Percentiles rank a stretch among this genome's conserved stretches.
These are phyloP conservation scores for Sebastes cheni DNA, from an alignment of 2,797 vertebrate genomes.

Conservation along the genomic window DNA sequence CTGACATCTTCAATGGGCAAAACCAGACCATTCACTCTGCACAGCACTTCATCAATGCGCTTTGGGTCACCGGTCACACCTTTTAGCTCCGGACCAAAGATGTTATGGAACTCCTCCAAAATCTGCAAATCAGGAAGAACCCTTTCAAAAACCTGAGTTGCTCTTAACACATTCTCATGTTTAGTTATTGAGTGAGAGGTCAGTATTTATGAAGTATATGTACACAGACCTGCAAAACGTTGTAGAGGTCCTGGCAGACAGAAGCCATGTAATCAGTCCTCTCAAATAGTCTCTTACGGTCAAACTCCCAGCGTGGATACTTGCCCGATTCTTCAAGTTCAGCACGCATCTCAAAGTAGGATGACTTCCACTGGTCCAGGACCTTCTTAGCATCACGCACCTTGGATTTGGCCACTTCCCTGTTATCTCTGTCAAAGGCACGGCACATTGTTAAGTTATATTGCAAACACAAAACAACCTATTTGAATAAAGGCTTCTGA, in stretches of 20 bases:
- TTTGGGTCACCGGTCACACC: constrained; percentile 88
- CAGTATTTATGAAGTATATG: neutral
- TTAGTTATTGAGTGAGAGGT: neutral
- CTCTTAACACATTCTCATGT: neutral
- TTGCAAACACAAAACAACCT: neutral
- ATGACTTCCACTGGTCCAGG: constrained; percentile 88
- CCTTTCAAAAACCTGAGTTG: neutral
- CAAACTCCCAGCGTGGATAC: constrained; percentile 93
- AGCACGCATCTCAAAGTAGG: constrained; percentile 88
- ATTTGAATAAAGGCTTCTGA: neutral
- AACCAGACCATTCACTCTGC: constrained; percentile 83
- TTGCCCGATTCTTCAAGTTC: constrained; percentile 88
- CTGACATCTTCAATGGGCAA: constrained; percentile 82
- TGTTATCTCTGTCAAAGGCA: constrained; percentile 81
- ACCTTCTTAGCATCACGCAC: constrained; percentile 82
- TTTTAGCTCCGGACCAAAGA: constrained; percentile 90
- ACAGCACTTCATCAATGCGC: constrained; percentile 83
- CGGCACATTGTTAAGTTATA: constrained; percentile 17
- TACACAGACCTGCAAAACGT: constrained; percentile 86
- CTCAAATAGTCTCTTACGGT: constrained; percentile 90
- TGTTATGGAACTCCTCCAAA: constrained; percentile 89
- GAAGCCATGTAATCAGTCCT: constrained; percentile 91
- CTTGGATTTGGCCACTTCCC: constrained; percentile 81
- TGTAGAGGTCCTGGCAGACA: constrained; percentile 89
- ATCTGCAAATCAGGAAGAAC: constrained; percentile 73